Evolutionary conservation across 1,140 invertebrate species (phyloP).

Genomic region (Magallana ariakensis): DNA sequence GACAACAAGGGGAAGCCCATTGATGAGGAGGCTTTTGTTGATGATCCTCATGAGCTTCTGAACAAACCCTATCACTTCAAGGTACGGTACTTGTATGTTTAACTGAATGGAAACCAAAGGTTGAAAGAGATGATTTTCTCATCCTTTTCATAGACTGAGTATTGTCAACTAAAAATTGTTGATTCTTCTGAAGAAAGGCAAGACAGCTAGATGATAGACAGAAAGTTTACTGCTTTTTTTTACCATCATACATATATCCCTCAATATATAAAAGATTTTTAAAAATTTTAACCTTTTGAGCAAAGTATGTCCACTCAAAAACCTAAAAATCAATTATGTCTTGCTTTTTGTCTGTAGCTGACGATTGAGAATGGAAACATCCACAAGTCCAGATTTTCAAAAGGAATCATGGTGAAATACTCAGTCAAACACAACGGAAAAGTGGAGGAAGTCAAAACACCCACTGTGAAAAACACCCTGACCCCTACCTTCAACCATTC

Average conservation of each 20-base stretch:
- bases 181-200: too few relatives aligned
- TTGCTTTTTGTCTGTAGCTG: slow-evolving; percentile 61
- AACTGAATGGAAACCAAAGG: not conserved
- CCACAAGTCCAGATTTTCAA: slow-evolving; percentile 75
- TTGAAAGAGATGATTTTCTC: not conserved
- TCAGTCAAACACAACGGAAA: slow-evolving; percentile 65
- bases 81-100: slow-evolving; percentile 61
- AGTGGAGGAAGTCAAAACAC: slow-evolving; percentile 73
- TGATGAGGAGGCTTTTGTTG: slow-evolving; percentile 78
- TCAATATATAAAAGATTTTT: too few relatives aligned
- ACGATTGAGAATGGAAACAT: slow-evolving; percentile 71
- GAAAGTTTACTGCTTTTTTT: too few relatives aligned
- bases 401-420: slow-evolving; percentile 77
- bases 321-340: too few relatives aligned
- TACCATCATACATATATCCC: too few relatives aligned
- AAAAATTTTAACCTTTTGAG: too few relatives aligned
- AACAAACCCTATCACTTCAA: slow-evolving; percentile 78
- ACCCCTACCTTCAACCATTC: slow-evolving; percentile 76
- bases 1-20: slow-evolving; percentile 76
- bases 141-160: not conserved
- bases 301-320: too few relatives aligned
- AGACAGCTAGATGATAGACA: too few relatives aligned
- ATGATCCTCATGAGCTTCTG: slow-evolving; percentile 77
- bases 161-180: too few relatives aligned
- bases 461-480: slow-evolving; percentile 71